A percentile compares a stretch with the other conserved stretches of the same genome.
Conservation (phyloP, 2,888 invertebrate genomes). For the Tipula helvola region DNA sequence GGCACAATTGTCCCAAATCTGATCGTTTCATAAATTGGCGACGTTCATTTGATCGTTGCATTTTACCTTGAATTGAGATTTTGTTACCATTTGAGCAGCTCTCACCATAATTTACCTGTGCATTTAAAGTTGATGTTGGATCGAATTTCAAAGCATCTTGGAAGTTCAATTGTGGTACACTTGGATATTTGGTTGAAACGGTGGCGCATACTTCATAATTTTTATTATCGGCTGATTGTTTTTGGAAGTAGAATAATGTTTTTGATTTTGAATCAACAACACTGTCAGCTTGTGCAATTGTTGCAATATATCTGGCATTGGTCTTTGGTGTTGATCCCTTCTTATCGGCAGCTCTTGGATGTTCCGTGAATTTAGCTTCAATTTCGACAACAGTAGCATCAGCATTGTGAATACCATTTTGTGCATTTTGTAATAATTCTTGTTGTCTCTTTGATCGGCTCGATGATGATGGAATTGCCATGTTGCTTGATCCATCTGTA, state of each 20-base stretch:
- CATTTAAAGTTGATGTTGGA: conserved; percentile 37
- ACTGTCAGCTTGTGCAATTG: conserved; percentile 43
- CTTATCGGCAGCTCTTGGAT: background rate
- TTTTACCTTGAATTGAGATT: conserved; percentile 35
- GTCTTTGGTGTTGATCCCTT: background rate
- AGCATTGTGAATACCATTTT: conserved; percentile 42
- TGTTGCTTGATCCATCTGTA: conserved; percentile 16
- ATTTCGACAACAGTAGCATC: conserved; percentile 41
- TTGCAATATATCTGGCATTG: conserved; percentile 37
- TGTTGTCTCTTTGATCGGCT: conserved; percentile 40
- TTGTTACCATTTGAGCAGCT: conserved; percentile 24
- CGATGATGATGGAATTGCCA: conserved; percentile 24
- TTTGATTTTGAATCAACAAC: conserved; percentile 43
- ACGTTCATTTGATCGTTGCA: conserved; percentile 40
- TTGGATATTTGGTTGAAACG: conserved; percentile 25
- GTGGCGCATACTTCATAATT: background rate
- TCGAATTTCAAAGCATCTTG: conserved; percentile 42
- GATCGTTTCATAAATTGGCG: conserved; percentile 36
- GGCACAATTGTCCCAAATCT: background rate
- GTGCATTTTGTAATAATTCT: conserved; percentile 41
- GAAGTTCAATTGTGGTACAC: conserved; percentile 41
- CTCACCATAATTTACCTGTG: conserved; percentile 40
- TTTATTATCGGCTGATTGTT: background rate
- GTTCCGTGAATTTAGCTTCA: conserved; percentile 41
- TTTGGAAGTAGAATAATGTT: conserved; percentile 26